Evolutionary conservation across 2,797 vertebrate genomes (phyloP).

Genomic region (Ctenopoma kingsleyae): DNA sequence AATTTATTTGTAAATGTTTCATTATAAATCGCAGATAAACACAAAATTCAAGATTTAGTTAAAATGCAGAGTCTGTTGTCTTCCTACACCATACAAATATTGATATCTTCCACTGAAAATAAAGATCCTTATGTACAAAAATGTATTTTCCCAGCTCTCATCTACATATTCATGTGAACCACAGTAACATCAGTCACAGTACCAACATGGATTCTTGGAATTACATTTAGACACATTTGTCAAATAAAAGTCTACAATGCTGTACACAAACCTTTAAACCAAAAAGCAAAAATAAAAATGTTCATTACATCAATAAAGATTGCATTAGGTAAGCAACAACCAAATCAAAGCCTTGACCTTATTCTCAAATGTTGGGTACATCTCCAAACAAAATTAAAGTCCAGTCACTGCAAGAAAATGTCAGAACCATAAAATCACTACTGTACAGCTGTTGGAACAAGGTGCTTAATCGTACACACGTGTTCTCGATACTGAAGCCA

Average conservation of each 20-base stretch:
- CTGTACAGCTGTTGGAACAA: slow-evolving; percentile 28
- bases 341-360: slow-evolving; percentile 20
- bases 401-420: slow-evolving; percentile 9
- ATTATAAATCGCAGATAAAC: not conserved
- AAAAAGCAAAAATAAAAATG: slow-evolving; percentile 14
- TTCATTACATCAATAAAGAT: slow-evolving; percentile 32
- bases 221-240: slow-evolving; percentile 52
- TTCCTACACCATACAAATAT: slow-evolving; percentile 69
- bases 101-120: slow-evolving; percentile 68
- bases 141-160: slow-evolving; percentile 42
- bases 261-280: slow-evolving; percentile 44
- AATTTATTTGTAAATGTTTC: not conserved
- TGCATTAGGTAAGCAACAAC: slow-evolving; percentile 24
- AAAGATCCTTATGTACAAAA: slow-evolving; percentile 78
- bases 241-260: slow-evolving; percentile 50
- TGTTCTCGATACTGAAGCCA: slow-evolving; percentile 33
- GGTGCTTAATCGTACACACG: slow-evolving; percentile 25
- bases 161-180: slow-evolving; percentile 48
- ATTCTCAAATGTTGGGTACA: not conserved
- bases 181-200: slow-evolving; percentile 64
- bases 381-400: slow-evolving; percentile 10
- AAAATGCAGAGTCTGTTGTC: slow-evolving; percentile 59
- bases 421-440: not conserved
- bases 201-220: slow-evolving; percentile 58
- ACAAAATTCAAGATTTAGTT: slow-evolving; percentile 18